phyloP scores from a whole-genome alignment of 2,888 invertebrate genomes.

The Embidobia sp. region DNA sequence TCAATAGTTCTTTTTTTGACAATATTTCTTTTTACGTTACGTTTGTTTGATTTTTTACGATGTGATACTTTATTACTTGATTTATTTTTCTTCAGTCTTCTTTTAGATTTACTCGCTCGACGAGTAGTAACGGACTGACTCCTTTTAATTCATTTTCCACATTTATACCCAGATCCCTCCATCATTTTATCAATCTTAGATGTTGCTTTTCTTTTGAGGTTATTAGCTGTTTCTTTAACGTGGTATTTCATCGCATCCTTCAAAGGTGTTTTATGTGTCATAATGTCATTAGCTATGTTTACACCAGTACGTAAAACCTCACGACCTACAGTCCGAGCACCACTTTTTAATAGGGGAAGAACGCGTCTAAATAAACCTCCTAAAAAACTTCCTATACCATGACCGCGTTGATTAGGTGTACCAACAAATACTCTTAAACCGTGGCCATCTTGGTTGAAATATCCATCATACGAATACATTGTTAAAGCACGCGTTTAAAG shows the following conservation, averaged over 20 bases:
- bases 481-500: neutral
- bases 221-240: neutral
- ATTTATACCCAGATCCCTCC: conserved; percentile 17
- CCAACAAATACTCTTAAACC: conserved; percentile 1
- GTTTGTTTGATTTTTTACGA: neutral
- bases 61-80: too few species aligned
- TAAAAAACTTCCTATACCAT: conserved; percentile 26
- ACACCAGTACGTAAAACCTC: neutral
- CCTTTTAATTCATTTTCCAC: neutral
- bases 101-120: neutral
- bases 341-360: conserved; percentile 11
- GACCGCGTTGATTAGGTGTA: neutral
- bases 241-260: neutral
- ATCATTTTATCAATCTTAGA: conserved; percentile 11
- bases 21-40: neutral
- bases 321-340: neutral
- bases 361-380: conserved; percentile 19
- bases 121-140: neutral
- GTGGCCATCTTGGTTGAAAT: neutral
- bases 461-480: neutral
- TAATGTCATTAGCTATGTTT: neutral
- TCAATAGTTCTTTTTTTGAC: neutral
- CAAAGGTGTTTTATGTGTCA: neutral
- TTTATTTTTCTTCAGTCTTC: neutral
- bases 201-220: conserved; percentile 6